These are phyloP conservation scores for Spea multiplicata DNA, from an alignment of 2,113 vertebrate genomes.

Conservation along the genomic window DNA sequence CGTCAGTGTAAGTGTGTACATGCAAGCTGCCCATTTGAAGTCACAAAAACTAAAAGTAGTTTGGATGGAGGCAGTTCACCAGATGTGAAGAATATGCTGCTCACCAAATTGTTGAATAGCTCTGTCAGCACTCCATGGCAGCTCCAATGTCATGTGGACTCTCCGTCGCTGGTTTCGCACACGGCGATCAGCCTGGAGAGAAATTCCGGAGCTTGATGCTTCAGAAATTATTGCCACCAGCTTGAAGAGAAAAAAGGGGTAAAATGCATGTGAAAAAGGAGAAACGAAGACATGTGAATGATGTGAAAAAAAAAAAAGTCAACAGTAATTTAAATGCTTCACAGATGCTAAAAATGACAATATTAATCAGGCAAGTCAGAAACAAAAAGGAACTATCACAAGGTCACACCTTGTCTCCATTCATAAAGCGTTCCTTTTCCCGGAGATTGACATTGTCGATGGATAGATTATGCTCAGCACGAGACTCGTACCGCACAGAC, in stretches of 20 bases:
- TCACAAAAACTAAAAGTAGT: too few relatives aligned
- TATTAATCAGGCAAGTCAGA: too few relatives aligned
- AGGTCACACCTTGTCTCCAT: constrained; percentile 82
- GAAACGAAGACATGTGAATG: too few relatives aligned
- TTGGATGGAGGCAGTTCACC: too few relatives aligned
- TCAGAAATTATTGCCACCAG: constrained; percentile 95
- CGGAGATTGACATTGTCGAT: constrained; percentile 96
- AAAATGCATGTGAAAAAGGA: too few relatives aligned
- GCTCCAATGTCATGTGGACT: constrained; percentile 94
- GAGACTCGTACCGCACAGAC: constrained; percentile 83
- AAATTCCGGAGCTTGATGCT: constrained; percentile 96
- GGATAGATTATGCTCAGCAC: constrained; percentile 88
- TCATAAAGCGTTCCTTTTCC: constrained; percentile 97
- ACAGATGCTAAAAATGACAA: too few relatives aligned
- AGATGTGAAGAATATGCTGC: constrained; percentile 10
- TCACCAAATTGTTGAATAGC: constrained; percentile 97
- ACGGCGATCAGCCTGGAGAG: constrained; percentile 90
- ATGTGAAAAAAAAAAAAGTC: too few relatives aligned
- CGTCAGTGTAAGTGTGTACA: too few relatives aligned
- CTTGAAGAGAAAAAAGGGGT: constrained; percentile 61
- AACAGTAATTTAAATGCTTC: too few relatives aligned
- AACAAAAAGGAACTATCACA: too few relatives aligned
- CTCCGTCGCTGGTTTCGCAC: constrained; percentile 87
- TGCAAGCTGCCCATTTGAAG: too few relatives aligned
- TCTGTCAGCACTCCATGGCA: constrained; percentile 95